Evolutionary conservation across 2,888 invertebrate genomes (phyloP), one percentile per base, ranked within the genome.

Genomic region (Tetranychus piercei): DNA sequence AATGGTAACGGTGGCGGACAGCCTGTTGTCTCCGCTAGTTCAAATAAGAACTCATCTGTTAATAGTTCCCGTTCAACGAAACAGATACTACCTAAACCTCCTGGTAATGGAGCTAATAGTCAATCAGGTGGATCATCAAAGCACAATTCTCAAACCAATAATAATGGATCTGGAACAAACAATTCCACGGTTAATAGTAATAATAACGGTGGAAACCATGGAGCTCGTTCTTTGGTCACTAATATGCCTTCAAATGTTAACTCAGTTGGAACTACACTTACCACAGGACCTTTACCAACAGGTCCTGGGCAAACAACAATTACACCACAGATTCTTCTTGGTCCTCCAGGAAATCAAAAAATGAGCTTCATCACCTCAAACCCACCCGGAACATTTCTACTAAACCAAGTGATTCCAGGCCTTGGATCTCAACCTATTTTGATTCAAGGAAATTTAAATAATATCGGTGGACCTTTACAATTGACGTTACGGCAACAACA

Each of bases 401-500:
- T 84, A 67, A 84, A 84, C 80, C 84, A 83, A 82, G 83, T 84
- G 77, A 77, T 78, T 74, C 78, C 78, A 67, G 75, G 77, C 76
- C 23, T 78, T 77, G 79, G 77, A 77, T 82, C 83, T 76, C 82
- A 82, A 76, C 87, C 87, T 73, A 85, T 87, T 77, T 81, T 87
- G 79, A 86, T 87, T 77, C 87, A 87, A 79, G 88, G 88, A 79
- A 78, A 78, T 65, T 43, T 77, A 44, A 73, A 76, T 43, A 76
- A 76, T 73, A 22, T 78, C 20, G 77, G 70, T 44, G 88, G 88
- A 72, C 72, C 74, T 67, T 88, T 89, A 75, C 89, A 89, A 81
- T 85, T 89, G 78, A 88, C 89, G 78, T 83, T 89, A 78, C 84
- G 88, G 79, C 88, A 82, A 81, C 78, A 81, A 45, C 72, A 74